phyloP scores from a whole-genome alignment of 2,113 vertebrate species.

The Callaeas wilsoni region DNA sequence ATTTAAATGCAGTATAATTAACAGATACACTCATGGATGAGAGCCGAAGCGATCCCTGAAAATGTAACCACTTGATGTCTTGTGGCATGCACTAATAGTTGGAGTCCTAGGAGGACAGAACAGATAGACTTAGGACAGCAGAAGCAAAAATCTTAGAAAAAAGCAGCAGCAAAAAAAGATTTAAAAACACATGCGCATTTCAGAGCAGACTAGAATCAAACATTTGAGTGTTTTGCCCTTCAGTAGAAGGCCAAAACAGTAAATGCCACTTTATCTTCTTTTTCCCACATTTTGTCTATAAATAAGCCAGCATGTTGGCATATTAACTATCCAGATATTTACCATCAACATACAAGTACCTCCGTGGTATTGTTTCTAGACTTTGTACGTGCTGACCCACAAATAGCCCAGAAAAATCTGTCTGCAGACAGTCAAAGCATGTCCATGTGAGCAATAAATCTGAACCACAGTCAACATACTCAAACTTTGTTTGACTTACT shows the following conservation, averaged over 20 bases:
- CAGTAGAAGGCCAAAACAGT: neutral
- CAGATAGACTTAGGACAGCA: neutral
- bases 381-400: neutral
- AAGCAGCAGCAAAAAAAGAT: neutral
- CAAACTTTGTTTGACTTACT: neutral
- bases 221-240: neutral
- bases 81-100: neutral
- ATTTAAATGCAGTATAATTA: slow-evolving; percentile 33
- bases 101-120: neutral
- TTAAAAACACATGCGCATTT: rapidly evolving
- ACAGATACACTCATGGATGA: neutral
- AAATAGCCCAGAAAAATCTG: neutral
- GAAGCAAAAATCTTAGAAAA: rapidly evolving
- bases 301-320: neutral
- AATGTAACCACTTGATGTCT: neutral
- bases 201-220: neutral
- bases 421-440: neutral
- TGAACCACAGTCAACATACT: neutral
- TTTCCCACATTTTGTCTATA: neutral
- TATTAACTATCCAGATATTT: neutral
- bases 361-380: neutral
- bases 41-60: neutral
- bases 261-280: neutral
- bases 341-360: neutral
- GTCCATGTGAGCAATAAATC: neutral